Evolutionary conservation across 1,140 invertebrate species (phyloP), one percentile per base, ranked within the genome.

Genomic region (Dreissena polymorpha): DNA sequence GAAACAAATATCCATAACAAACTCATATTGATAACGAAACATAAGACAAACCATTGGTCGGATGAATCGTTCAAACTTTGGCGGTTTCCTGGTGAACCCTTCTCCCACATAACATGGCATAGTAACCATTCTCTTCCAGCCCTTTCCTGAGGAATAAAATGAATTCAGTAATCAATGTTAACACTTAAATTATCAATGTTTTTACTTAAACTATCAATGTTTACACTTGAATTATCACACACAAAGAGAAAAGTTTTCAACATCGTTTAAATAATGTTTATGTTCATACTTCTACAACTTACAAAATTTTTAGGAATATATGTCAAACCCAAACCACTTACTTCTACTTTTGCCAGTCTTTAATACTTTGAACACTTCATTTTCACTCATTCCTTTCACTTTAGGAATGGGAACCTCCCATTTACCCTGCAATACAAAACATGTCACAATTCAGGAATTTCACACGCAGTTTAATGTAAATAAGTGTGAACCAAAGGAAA

Each of bases 321-420:
- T 5, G 39, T 39, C 2, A 39, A 39, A 39, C 2, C 39, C 39
- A 39, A 39, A 39, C 39, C 80, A 89, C 90, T 90, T 88, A 91
- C 98, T 94, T 91, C 96, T 98, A 0, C 97, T 95, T 94, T 99
- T 99, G 65, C 99, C 99, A 60, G 96, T 97, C 91, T 96, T 97
- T 0, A 99, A 90, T 13, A 99, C 97, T 94, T 96, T 98, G 90
- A 99, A 99, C 0, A 99, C 98, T 94, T 99, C 99, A 0, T 97
- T 95, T 91, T 99, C 99, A n/a, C 97, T 97, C 88, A 99, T 97
- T 0, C 98, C 98, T 91, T 96, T 95, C 0, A 99, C 98, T 95
- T 99, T 99, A 0, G 99, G 99, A 89, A 99, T 96, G 0, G 99
- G 99, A 0, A 99, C 99, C 90, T 99, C 97, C 98, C 98, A 99